Conservation (phyloP, 2,888 invertebrate species). For the Pemphredon lugubris region DNA sequence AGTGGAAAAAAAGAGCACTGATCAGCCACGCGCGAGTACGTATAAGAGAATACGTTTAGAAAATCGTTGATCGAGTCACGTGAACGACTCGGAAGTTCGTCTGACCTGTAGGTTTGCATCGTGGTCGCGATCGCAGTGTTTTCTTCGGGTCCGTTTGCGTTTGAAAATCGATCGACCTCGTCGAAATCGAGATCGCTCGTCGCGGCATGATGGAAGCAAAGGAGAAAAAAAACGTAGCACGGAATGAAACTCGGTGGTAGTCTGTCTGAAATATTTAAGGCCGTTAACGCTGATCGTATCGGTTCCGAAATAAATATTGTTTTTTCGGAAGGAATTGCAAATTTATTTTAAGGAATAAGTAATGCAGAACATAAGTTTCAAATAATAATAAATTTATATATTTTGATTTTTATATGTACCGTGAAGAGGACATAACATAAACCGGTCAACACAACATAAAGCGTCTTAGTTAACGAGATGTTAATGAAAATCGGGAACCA, state of each 20-base stretch:
- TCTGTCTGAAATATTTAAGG: constrained; percentile 48
- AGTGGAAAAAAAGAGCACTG: constrained; percentile 1
- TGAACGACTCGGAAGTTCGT: neutral
- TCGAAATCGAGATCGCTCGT: constrained; percentile 12
- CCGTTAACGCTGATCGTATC: neutral
- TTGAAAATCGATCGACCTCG: constrained; percentile 2
- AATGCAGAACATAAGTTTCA: too few species aligned
- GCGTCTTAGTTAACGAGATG: too few species aligned
- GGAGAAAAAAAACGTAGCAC: constrained; percentile 59
- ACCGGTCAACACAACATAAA: too few species aligned
- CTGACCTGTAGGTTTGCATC: constrained; percentile 69
- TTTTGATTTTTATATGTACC: too few species aligned
- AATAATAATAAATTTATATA: too few species aligned
- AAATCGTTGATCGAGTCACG: neutral
- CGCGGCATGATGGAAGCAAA: constrained; percentile 51
- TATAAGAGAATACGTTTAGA: neutral
- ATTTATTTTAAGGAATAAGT: too few species aligned
- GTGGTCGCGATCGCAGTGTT: constrained; percentile 64
- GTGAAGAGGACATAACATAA: too few species aligned
- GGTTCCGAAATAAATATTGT: too few species aligned
- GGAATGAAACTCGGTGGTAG: constrained; percentile 61
- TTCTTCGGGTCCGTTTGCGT: constrained; percentile 49
- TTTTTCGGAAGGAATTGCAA: too few species aligned
- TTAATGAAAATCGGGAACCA: too few species aligned
- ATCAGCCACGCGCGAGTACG: neutral